A percentile compares a stretch with the other conserved stretches of the same genome.
Conservation (phyloP, 2,113 vertebrate species). For the Circaetus cinerascens region DNA sequence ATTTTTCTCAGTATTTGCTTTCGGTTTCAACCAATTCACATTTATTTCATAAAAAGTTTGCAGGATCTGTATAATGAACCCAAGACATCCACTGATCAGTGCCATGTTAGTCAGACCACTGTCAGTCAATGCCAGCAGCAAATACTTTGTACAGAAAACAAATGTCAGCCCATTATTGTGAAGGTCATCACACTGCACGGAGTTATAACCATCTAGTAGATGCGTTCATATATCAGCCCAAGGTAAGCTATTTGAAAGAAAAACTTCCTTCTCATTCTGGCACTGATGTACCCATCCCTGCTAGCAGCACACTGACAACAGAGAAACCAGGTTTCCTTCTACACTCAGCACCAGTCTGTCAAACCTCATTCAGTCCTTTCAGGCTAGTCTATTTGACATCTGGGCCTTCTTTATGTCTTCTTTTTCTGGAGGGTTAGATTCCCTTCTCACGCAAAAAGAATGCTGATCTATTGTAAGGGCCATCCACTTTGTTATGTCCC, state of each 20-base stretch:
- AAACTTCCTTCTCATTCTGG: not conserved
- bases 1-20: not conserved
- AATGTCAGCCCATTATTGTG: not conserved
- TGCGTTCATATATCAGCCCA: not conserved
- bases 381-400: not conserved
- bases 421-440: not conserved
- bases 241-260: not conserved
- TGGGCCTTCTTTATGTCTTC: not conserved
- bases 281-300: not conserved
- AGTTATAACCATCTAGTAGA: not conserved
- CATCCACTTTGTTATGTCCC: too few relatives aligned
- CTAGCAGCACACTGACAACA: not conserved
- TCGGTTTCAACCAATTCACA: not conserved
- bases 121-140: not conserved
- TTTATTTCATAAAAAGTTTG: not conserved
- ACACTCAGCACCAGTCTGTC: not conserved
- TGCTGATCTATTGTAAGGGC: not conserved
- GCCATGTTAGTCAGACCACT: not conserved
- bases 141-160: not conserved
- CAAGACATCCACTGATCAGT: not conserved
- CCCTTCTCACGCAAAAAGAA: not conserved
- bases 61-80: not conserved
- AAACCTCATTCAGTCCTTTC: not conserved
- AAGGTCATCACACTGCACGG: not conserved
- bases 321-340: not conserved